Percentiles rank a stretch among this genome's conserved stretches.
Conservation (phyloP, 2,888 invertebrate genomes). For the Parasteatoda lunata region DNA sequence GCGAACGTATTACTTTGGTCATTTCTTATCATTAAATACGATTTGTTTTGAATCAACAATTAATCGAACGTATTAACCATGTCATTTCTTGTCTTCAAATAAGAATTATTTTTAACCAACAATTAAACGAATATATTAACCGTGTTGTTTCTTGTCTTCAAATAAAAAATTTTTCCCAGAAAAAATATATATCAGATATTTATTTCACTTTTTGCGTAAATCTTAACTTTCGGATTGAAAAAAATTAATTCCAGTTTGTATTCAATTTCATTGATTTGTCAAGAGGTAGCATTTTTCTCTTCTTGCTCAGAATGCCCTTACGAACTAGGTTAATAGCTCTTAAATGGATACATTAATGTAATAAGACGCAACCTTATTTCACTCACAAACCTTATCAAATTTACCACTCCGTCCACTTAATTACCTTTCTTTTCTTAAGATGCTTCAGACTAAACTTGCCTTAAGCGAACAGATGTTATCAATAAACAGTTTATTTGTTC, state of each 20-base stretch:
- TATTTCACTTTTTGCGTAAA: no score
- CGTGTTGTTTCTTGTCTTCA: no score
- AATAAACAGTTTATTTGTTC: not conserved
- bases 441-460: not conserved
- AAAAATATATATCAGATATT: no score
- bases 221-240: not conserved
- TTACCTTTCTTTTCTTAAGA: not conserved
- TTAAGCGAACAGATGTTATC: conserved; percentile 36
- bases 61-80: no score
- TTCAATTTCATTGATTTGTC: not conserved
- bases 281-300: no score
- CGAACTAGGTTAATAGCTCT: conserved; percentile 52
- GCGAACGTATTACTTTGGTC: no score
- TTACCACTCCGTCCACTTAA: conserved; percentile 13
- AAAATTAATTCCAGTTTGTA: conserved; percentile 7
- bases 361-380: conserved; percentile 49
- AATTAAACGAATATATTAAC: no score
- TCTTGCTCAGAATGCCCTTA: conserved; percentile 17
- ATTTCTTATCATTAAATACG: no score
- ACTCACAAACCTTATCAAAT: not conserved
- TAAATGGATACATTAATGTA: conserved; percentile 50
- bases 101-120: no score
- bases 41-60: no score
- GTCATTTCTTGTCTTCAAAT: no score
- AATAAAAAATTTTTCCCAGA: no score